Evolutionary conservation across 2,113 vertebrate genomes (phyloP), one percentile per base, ranked within the genome.

Genomic region (Neolamprologus kungweensis): DNA sequence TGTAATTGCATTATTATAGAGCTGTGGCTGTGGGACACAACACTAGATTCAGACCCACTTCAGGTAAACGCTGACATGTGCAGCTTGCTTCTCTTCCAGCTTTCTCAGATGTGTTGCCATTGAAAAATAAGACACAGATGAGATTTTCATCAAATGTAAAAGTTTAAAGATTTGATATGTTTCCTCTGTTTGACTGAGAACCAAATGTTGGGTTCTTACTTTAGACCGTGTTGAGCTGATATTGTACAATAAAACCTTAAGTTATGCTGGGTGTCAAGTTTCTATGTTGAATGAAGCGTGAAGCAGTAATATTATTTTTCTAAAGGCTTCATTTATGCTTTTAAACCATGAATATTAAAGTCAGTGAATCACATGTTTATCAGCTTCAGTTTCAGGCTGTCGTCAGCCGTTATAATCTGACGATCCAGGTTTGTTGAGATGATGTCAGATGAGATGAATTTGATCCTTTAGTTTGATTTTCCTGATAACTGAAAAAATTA

Each of bases 1-100:
- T 80, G 13, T 91, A 93, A 93, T 37, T 45, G 23, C n/a, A 79
- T 93, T 84, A 87, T 5, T 33, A 40, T 60, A 47, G 33, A 84
- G 31, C 71, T 68, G 57, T 88, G 85, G 47, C 58, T 54, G 33
- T 57, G 21, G 51, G 55, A 26, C 26, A 83, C 51, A 28, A 5
- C 31, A 21, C 47, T n/a, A 58, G 54, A 78, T 50, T 51, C 28
- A 14, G 45, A 63, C 35, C 53, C 19, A 23, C 40, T 80, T 55
- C 37, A 78, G 50, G 73, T 50, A 31, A 78, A n/a, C 10, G 11
- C 0, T 68, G 31, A 63, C 28, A 35, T 63, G 1, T 63, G 60
- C 60, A 35, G 60, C 35, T 65, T 17, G 1, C 60, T 58, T 9
- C 37, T 40, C 13, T 16, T 23, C 35, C 35, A 71, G 12, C 19